Conservation (phyloP, 2,797 vertebrate genomes). For the Schizopygopsis malacanthus region DNA sequence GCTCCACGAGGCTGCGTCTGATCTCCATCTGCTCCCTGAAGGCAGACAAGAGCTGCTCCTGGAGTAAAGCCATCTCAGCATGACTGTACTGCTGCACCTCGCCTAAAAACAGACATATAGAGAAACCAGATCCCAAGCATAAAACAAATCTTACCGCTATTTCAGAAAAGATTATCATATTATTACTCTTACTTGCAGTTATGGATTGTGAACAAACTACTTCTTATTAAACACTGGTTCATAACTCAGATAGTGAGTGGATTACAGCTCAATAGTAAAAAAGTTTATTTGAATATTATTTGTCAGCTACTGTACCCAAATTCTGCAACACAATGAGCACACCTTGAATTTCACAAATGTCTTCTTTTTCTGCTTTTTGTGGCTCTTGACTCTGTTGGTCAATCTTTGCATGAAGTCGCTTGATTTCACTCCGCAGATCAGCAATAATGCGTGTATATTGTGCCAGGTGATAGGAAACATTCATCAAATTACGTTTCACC, state of each 20-base stretch:
- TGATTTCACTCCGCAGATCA: constrained; percentile 84
- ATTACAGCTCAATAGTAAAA: too few species aligned
- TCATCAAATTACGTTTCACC: constrained; percentile 90
- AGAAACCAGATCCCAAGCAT: neutral
- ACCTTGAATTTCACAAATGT: constrained; percentile 85
- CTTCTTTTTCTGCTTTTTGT: constrained; percentile 68
- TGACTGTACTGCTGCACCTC: constrained; percentile 83
- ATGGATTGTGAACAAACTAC: neutral
- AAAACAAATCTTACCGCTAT: neutral
- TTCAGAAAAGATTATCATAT: neutral
- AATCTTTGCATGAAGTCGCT: constrained; percentile 85
- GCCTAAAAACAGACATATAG: constrained; percentile 68
- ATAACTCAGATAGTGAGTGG: too few species aligned
- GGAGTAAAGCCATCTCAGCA: constrained; percentile 79
- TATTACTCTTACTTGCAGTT: neutral
- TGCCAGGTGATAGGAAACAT: constrained; percentile 87
- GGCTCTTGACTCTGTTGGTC: constrained; percentile 75
- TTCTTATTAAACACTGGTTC: neutral
- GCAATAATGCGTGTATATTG: constrained; percentile 90
- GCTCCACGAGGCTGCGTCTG: constrained; percentile 82
- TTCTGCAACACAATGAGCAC: constrained; percentile 2
- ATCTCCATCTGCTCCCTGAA: constrained; percentile 89
- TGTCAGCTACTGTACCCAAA: neutral
- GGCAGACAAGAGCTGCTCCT: constrained; percentile 83
- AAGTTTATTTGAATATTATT: neutral